Evolutionary conservation across 1,140 invertebrate species (phyloP).

Genomic region (Habropoda laboriosa): DNA sequence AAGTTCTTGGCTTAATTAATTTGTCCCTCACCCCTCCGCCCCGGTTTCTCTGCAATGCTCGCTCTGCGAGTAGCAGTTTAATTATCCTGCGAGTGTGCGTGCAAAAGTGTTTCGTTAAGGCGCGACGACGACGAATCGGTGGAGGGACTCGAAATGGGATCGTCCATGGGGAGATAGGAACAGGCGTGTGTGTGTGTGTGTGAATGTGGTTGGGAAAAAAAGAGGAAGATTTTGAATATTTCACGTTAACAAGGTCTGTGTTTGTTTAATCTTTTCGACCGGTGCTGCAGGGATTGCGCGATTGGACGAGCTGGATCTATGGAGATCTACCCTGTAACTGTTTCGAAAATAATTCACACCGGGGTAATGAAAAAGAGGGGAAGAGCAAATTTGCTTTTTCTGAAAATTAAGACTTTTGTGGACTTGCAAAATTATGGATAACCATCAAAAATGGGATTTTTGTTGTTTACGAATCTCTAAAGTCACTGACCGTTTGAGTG

Average conservation of each 20-base stretch:
- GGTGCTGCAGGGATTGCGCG: background rate
- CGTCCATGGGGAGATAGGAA: background rate
- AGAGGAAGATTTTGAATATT: slow-evolving; percentile 5
- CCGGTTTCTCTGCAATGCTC: slow-evolving; percentile 1
- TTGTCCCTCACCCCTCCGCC: too few relatives aligned
- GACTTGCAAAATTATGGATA: too few relatives aligned
- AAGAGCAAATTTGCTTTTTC: too few relatives aligned
- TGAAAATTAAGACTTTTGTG: too few relatives aligned
- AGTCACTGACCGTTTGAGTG: too few relatives aligned
- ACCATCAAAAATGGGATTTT: too few relatives aligned
- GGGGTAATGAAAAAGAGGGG: too few relatives aligned
- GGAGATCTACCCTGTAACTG: too few relatives aligned
- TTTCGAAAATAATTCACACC: too few relatives aligned
- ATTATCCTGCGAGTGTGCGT: slow-evolving; percentile 17
- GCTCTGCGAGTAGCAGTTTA: slow-evolving; percentile 26
- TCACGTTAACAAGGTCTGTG: background rate
- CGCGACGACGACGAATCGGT: background rate
- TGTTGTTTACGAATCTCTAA: too few relatives aligned
- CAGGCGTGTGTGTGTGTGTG: too few relatives aligned
- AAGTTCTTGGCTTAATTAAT: slow-evolving; percentile 33
- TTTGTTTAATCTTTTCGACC: background rate
- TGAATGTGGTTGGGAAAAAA: background rate
- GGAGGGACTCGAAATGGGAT: background rate
- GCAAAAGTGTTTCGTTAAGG: slow-evolving; percentile 5
- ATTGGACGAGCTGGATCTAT: too few relatives aligned